Evolutionary conservation across 2,888 invertebrate species (phyloP), one percentile per base, ranked within the genome.

Genomic region (Panzeria rudis): DNA sequence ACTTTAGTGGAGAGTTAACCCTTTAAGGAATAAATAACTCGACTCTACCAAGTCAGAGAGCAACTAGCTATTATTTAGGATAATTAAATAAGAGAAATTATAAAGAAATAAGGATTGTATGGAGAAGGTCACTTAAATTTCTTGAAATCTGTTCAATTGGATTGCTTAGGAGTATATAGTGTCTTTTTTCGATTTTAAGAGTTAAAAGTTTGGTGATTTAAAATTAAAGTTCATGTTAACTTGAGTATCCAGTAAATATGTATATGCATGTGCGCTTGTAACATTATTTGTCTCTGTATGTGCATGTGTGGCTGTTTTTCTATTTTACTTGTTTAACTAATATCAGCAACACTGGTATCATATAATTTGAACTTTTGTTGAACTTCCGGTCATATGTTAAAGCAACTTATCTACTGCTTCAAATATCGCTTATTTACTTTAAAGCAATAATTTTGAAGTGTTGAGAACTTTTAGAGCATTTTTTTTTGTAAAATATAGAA

Each of bases 301-400:
- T 78, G 9, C 15, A 25, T 54, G 11, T 44, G 7, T 23, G n/a
- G 0, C 1, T 41, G 41, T 64, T 25, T 11, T 23, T 6, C 4
- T 61, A 47, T 47, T 68, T 64, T 41, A 38, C 15, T 66, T 50
- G 59, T 72, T 72, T 61, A 62, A 64, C 47, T 17, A 68, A 77
- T 9, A 54, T n/a, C 61, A 52, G 68, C 82, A 83, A 61, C 56
- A 71, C 11, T 35, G 69, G n/a, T 29, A 47, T 20, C n/a, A 23
- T 56, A 41, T 66, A 62, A 81, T 73, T 77, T 81, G 77, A 85
- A 82, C 78, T 80, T 83, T 77, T 68, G 61, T 68, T 25, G 59
- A 80, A 83, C 73, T 83, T 86, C 56, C 64, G 86, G 79, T 83
- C 82, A 80, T 80, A 73, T 73, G 80, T 76, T 76, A 76, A 72